Conservation (phyloP, 92 coral and sea anemone genomes). For the Pocillopora grandis region DNA sequence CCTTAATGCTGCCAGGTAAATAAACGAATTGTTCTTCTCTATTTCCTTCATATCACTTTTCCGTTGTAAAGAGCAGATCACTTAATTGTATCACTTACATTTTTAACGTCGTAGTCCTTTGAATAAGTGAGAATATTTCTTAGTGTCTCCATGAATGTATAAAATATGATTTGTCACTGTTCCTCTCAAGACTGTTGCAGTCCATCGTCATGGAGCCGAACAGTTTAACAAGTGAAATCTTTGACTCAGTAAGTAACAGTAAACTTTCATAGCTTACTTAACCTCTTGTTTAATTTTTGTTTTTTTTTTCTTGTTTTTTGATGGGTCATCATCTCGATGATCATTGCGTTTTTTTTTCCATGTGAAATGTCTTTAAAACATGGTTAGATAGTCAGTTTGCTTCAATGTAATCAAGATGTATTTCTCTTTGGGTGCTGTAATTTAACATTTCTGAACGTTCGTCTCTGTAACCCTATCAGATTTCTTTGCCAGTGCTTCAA, state of each 20-base stretch:
- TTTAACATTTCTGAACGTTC: background rate
- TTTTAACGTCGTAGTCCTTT: too few species aligned
- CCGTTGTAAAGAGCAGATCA: too few species aligned
- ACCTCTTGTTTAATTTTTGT: background rate
- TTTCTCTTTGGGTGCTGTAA: background rate
- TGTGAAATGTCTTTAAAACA: too few species aligned
- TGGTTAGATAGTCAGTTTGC: too few species aligned
- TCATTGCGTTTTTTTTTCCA: too few species aligned
- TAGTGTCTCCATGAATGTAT: too few species aligned
- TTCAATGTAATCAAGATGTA: too few species aligned
- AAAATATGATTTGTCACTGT: background rate
- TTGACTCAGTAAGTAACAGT: conserved; percentile 59
- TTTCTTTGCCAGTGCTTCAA: conserved; percentile 63
- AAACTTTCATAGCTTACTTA: background rate
- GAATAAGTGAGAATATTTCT: too few species aligned
- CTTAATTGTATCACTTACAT: too few species aligned
- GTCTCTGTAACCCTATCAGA: conserved; percentile 28
- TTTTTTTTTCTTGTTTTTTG: too few species aligned
- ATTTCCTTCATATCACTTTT: background rate
- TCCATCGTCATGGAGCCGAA: conserved; percentile 84
- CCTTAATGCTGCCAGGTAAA: conserved; percentile 87
- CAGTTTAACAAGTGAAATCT: conserved; percentile 54
- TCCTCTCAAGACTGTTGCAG: conserved; percentile 48
- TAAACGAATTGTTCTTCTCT: background rate
- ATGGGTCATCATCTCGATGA: too few species aligned